Base-by-base conservation (phyloP, 92 coral and sea anemone species). In the Palythoa grandiflora region DNA sequence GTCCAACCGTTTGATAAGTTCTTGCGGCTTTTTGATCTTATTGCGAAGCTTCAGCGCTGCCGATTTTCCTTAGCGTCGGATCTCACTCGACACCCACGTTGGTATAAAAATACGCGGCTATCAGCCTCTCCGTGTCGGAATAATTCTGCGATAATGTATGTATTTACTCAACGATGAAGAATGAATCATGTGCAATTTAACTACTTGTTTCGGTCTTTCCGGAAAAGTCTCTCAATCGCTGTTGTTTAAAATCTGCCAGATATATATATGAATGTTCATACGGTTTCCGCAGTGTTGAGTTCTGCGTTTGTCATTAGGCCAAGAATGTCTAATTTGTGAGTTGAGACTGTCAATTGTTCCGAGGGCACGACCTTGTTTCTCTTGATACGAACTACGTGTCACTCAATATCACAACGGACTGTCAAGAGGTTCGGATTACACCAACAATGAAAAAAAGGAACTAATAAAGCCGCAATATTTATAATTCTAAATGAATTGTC, bases 261-360 rank as follows among this genome's bases (percentile, higher is more conserved):
- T 81, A 50, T 51, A 20, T 44, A 7, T 36, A 35, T 77, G 51
- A 54, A 77, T 15, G 74, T 81, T 28, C 40, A 35, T 66, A 21
- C 21, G 86, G 66, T 81, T 81, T 81, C 86, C 28, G 61, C 8
- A 48, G 74, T 28, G 86, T 44, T 81, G 73, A 79, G 50, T 79
- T 68, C 38, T 11, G 19, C 55, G 15, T 79, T 40, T 79, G 86
- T 47, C 86, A 81, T 65, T 47, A 5, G 73, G 86, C 86, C 86
- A 81, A 40, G 86, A 81, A 66, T 81, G 28, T 81, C 19, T 81
- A 81, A 81, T 39, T 70, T 81, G 86, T 60, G 6, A 81, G 75
- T 50, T 80, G 73, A 80, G 20, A 80, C 85, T 21, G 38, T 15
- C 3, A 7, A 7, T 39, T 57, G 19, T n/a, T 40, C 38, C 5